These are phyloP conservation scores for Meriones psammophilus DNA, from an alignment of 2,797 vertebrate species.

Conservation along the genomic window DNA sequence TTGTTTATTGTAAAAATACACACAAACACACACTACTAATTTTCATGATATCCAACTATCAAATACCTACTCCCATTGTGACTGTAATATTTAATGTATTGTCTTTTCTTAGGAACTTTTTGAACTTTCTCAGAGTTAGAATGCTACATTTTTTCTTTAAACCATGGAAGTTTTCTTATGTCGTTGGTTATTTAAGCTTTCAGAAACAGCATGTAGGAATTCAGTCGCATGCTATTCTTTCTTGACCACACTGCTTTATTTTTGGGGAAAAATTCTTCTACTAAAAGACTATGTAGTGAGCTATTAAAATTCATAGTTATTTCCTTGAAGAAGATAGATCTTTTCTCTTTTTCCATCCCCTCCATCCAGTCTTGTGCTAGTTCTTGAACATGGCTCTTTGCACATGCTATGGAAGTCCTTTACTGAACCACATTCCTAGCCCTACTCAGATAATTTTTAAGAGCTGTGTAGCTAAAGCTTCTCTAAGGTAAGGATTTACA, in stretches of 20 bases:
- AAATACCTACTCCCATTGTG: neutral
- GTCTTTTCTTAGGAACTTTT: slow-evolving; percentile 30
- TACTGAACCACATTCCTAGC: neutral
- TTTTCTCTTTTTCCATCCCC: neutral
- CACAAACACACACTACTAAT: neutral
- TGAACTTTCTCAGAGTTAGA: slow-evolving; percentile 14
- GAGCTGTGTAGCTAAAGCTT: slow-evolving; percentile 31
- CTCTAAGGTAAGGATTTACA: slow-evolving; percentile 6
- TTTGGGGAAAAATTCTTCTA: slow-evolving; percentile 34
- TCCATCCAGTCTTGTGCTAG: neutral
- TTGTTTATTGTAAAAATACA: neutral
- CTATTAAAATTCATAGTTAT: slow-evolving; percentile 14
- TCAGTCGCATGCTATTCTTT: slow-evolving; percentile 38
- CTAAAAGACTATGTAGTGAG: neutral
- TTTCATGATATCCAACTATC: slow-evolving; percentile 7
- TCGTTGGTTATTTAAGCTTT: slow-evolving; percentile 43
- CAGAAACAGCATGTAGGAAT: neutral
- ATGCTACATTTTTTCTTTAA: slow-evolving; percentile 49
- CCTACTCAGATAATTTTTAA: neutral
- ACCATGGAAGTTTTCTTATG: neutral
- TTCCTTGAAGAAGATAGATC: neutral
- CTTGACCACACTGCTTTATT: neutral
- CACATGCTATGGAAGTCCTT: neutral
- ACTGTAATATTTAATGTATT: slow-evolving; percentile 38
- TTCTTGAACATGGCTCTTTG: neutral